These are phyloP conservation scores for Drosophila lacertosa DNA, from an alignment of 1,140 invertebrate genomes.

Conservation along the genomic window DNA sequence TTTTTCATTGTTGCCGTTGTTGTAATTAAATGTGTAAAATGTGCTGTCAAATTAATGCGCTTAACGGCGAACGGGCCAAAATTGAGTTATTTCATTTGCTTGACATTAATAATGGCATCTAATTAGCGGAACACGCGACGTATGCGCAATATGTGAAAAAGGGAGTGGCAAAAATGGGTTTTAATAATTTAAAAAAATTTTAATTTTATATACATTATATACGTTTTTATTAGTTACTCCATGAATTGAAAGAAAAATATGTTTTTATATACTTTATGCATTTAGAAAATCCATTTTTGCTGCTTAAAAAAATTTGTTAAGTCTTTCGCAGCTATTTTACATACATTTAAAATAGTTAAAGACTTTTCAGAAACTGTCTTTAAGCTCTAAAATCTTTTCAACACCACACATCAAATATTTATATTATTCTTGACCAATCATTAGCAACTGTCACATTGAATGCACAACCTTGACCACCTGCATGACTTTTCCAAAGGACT, in stretches of 20 bases:
- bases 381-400: background rate
- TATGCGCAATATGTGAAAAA: slow-evolving; percentile 13
- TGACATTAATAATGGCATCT: slow-evolving; percentile 10
- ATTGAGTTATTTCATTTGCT: slow-evolving; percentile 11
- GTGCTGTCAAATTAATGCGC: slow-evolving; percentile 30
- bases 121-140: slow-evolving; percentile 11
- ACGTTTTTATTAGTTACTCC: too few relatives aligned
- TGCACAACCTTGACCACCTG: slow-evolving; percentile 32
- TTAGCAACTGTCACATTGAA: slow-evolving; percentile 21
- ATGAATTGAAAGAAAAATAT: too few relatives aligned
- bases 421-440: background rate
- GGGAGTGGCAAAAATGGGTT: too few relatives aligned
- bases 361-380: too few relatives aligned
- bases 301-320: too few relatives aligned
- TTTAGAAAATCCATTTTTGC: too few relatives aligned
- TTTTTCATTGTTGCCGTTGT: background rate
- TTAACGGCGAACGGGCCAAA: background rate
- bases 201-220: too few relatives aligned
- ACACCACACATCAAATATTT: background rate
- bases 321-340: too few relatives aligned
- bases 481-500: slow-evolving; percentile 30
- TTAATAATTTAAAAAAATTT: too few relatives aligned
- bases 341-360: too few relatives aligned
- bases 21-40: slow-evolving; percentile 1
- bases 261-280: too few relatives aligned